Base-by-base conservation (phyloP, 1,140 invertebrate species). In the Oncopeltus fasciatus region DNA sequence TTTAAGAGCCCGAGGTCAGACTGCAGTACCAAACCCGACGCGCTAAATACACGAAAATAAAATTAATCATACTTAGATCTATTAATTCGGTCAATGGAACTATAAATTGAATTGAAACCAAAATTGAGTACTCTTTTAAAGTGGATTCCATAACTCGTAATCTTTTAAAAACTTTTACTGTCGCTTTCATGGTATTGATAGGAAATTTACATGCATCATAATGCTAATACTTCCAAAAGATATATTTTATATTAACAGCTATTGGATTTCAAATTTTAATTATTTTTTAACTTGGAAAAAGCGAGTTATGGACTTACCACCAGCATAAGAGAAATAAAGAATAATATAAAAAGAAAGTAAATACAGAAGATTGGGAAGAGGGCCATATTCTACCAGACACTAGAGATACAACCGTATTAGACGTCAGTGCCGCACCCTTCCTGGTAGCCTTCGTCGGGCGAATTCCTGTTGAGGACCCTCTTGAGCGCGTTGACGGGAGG, bases 341-440 rank as follows among this genome's bases (percentile, higher is more conserved):
- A 38, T 38, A 38, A 38, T 38, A 14, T 8, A 38, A 38, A 14
- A 5, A 53, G 24, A 53, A 18, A 9, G 44, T n/a, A n/a, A 53
- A 53, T 53, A 53, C 49, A 53, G 8, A 26, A 24, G 14, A 38
- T 53, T 24, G 49, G 21, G 3, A 53, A 26, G 49, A 53, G 49
- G 49, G 49, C 14, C 49, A 24, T 27, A 8, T 20, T 20, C 47
- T 49, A 53, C n/a, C 49, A 27, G 49, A 53, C 20, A 26, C 18
- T 24, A 53, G 49, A 24, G 20, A 53, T 53, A 53, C 49, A 53
- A 53, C 49, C 49, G 57, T 51, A 71, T 80, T 81, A 93, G 70
- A 93, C 90, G 74, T 93, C 90, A 21, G 90, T 92, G 46, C 88
- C 90, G 72, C 88, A 90, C 64, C 88, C 88, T 75, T 93, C 91